These are phyloP conservation scores for Parasteatoda lunata DNA, from an alignment of 2,888 invertebrate species.

Conservation along the genomic window DNA sequence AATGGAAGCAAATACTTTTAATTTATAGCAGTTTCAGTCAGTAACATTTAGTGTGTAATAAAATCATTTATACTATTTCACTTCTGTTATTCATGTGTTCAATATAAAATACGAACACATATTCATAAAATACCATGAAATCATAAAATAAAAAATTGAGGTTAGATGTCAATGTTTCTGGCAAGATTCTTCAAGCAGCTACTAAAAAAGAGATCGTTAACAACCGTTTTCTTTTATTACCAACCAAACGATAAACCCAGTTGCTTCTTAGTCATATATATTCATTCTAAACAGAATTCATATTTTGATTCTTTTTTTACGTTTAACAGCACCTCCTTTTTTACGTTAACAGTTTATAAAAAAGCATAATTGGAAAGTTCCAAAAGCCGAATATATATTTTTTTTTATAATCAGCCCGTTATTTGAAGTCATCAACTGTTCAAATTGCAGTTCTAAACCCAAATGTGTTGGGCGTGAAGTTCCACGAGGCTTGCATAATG, in stretches of 20 bases:
- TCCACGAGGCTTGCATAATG: constrained; percentile 32
- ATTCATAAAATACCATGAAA: too few species aligned
- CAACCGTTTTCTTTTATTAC: constrained; percentile 15
- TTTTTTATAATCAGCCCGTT: constrained; percentile 12
- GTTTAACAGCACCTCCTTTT: neutral
- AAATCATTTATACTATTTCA: too few species aligned
- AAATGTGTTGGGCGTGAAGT: constrained; percentile 35
- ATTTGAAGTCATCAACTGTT: constrained; percentile 64
- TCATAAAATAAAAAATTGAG: neutral
- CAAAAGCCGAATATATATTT: constrained; percentile 12
- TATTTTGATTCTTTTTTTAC: constrained; percentile 1
- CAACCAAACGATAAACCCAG: constrained; percentile 40
- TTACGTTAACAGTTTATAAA: neutral
- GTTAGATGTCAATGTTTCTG: neutral
- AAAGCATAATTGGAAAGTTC: constrained; percentile 47
- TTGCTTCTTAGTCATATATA: constrained; percentile 5
- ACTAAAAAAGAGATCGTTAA: neutral
- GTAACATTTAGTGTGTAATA: too few species aligned
- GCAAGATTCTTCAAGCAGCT: neutral
- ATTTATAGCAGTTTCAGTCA: too few species aligned
- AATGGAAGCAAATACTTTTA: too few species aligned
- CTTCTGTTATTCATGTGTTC: too few species aligned
- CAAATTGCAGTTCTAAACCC: constrained; percentile 54
- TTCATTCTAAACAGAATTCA: neutral
- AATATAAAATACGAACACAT: too few species aligned